Evolutionary conservation across 2,797 vertebrate genomes (phyloP).

Genomic region (Mormyrus hasselquistii): DNA sequence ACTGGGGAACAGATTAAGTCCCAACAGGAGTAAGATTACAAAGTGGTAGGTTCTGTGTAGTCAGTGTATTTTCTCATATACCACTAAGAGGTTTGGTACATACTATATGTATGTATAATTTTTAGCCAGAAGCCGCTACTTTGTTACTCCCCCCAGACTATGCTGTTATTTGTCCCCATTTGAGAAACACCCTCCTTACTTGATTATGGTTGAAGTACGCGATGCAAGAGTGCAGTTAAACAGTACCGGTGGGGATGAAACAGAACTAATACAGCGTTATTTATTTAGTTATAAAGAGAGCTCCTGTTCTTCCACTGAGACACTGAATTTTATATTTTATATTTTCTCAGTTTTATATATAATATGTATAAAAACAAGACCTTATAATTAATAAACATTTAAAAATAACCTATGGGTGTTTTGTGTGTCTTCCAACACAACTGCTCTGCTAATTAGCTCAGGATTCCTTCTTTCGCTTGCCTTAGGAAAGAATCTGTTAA

Average conservation of each 20-base stretch:
- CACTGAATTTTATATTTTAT: constrained; percentile 34
- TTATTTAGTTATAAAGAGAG: constrained; percentile 38
- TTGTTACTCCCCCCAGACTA: neutral
- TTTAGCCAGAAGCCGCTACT: neutral
- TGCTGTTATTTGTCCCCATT: constrained; percentile 31
- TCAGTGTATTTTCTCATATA: constrained; percentile 20
- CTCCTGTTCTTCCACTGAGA: neutral
- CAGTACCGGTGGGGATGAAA: neutral
- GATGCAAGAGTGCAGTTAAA: neutral
- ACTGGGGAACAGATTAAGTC: constrained; percentile 36
- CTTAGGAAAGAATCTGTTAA: neutral
- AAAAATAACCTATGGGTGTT: constrained; percentile 19
- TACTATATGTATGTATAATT: neutral
- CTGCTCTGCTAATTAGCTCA: neutral
- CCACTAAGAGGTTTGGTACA: neutral
- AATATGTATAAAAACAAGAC: constrained; percentile 24
- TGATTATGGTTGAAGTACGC: constrained; percentile 18
- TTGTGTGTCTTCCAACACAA: neutral
- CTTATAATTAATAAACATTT: constrained; percentile 45
- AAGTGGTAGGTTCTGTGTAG: constrained; percentile 20
- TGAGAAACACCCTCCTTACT: neutral
- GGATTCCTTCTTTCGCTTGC: neutral
- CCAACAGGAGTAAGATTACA: constrained; percentile 34
- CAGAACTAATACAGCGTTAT: constrained; percentile 47
- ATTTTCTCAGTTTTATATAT: constrained; percentile 14